Evolutionary conservation across 1,140 invertebrate genomes (phyloP).

Genomic region (Papilio glaucus): DNA sequence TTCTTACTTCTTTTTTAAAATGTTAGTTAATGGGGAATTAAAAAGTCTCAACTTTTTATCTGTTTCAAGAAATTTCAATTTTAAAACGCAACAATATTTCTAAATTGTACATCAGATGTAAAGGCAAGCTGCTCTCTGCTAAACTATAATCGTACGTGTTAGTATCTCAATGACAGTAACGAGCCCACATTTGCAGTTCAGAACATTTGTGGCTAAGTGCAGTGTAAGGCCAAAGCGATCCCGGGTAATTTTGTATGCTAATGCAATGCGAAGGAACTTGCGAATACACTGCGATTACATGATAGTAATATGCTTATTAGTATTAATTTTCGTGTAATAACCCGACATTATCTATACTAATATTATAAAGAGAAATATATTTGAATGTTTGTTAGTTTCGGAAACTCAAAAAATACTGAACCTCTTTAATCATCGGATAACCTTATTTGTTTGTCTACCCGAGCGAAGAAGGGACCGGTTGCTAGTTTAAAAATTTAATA

Average conservation of each 20-base stretch:
- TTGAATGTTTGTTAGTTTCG: no score
- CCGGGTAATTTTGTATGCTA: conserved; percentile 36
- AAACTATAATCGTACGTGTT: conserved; percentile 26
- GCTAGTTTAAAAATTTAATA: no score
- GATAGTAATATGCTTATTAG: neutral
- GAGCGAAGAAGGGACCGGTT: no score
- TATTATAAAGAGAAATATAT: neutral
- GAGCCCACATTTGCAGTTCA: conserved; percentile 24
- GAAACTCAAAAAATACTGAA: no score
- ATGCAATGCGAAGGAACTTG: conserved; percentile 28
- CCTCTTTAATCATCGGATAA: no score
- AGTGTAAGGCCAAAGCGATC: conserved; percentile 26
- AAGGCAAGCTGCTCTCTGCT: neutral
- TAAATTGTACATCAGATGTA: neutral
- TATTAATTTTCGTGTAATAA: neutral
- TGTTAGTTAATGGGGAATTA: no score
- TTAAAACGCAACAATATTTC: neutral
- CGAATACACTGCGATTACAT: conserved; percentile 26
- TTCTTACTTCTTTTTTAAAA: no score
- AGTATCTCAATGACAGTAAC: conserved; percentile 35
- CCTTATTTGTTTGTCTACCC: no score
- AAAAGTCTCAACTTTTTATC: no score
- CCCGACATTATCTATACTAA: neutral
- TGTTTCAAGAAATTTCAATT: neutral
- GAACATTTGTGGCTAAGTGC: conserved; percentile 37